Conservation (phyloP, 1,140 invertebrate genomes). For the Bombus fervidus region DNA sequence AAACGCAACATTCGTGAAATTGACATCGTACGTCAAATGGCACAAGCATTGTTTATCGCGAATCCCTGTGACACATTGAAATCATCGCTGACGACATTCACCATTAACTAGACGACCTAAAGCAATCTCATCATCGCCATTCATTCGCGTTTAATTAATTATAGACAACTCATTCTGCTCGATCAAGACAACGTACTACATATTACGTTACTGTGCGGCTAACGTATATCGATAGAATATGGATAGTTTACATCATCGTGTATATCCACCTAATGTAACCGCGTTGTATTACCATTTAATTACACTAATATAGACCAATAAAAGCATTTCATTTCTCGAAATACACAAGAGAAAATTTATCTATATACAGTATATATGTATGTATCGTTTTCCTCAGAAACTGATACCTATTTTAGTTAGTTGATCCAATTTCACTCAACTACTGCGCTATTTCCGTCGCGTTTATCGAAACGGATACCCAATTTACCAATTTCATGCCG, state of each 20-base stretch:
- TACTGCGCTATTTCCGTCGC: neutral
- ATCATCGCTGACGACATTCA: neutral
- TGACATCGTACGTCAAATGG: neutral
- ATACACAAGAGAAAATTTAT: neutral
- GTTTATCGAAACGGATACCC: no score
- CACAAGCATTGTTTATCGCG: neutral
- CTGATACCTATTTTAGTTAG: no score
- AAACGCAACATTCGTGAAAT: neutral
- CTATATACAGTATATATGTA: no score
- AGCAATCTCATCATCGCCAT: neutral
- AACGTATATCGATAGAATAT: slow-evolving; percentile 1
- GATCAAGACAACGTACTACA: neutral
- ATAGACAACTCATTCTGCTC: neutral
- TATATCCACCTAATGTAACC: neutral
- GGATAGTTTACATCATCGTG: neutral
- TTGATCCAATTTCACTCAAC: neutral
- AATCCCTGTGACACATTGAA: no score
- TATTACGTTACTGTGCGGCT: neutral
- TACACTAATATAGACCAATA: neutral
- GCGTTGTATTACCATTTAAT: neutral
- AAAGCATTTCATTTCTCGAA: neutral
- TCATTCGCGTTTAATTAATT: slow-evolving; percentile 13
- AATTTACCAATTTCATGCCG: no score
- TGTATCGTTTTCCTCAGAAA: no score
- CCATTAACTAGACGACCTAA: neutral